Evolutionary conservation across 2,113 vertebrate genomes (phyloP), one percentile per base, ranked within the genome.

Genomic region (Microtus pennsylvanicus): DNA sequence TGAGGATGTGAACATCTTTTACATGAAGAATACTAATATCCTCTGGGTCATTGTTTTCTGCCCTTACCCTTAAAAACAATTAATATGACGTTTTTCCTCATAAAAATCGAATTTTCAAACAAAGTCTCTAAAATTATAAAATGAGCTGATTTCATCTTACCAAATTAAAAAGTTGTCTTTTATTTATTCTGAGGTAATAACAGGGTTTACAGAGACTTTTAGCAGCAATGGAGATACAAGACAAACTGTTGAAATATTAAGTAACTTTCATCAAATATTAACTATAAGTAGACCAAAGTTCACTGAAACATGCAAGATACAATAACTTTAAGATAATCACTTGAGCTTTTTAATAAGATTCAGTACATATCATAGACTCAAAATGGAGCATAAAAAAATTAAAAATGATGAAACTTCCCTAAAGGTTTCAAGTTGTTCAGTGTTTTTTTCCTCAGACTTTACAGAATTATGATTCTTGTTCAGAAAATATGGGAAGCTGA

Each of bases 231-330:
- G 52, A 75, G 65, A 6, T 9, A 88, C 50, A 82, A 95, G 38
- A 69, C 42, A 42, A 82, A 81, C 28, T 72, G 74, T 74, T 90
- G 93, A 97, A 95, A 70, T 91, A 90, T 91, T 97, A 96, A 94
- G 19, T 91, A 63, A 19, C 80, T 95, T 95, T 94, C 67, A 94
- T 97, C 93, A 95, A 94, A 97, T 91, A 91, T 94, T 95, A 97
- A 97, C 89, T 95, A 87, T 93, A 95, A 95, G 87, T 7, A 70
- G 3, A 94, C 93, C 93, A 93, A 26, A 77, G 21, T 87, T 78
- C 55, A 90, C 83, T 94, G 93, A 87, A 85, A 47, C 70, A 22
- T 61, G 92, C 89, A 72, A 65, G 78, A 81, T 33, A 61, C 16
- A 91, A 89, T 95, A 94, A 91, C 7, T 61, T 91, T 28, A 95